A percentile compares a stretch with the other conserved stretches of the same genome.
phyloP scores from a whole-genome alignment of 2,797 vertebrate genomes.

The Falco novaeseelandiae region DNA sequence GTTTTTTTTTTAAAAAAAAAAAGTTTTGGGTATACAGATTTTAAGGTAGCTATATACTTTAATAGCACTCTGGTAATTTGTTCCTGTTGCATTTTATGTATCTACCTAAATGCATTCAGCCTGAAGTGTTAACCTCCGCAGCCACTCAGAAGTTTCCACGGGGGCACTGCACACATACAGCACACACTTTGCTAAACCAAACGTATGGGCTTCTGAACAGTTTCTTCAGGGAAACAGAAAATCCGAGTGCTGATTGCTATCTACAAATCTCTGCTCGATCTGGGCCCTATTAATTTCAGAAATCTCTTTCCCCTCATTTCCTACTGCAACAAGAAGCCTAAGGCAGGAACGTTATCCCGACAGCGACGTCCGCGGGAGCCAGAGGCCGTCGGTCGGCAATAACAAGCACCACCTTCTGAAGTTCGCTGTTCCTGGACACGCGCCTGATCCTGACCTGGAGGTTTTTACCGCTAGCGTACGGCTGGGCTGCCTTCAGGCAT shows the following conservation, averaged over 20 bases:
- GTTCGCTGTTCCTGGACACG: neutral
- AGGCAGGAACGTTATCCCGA: neutral
- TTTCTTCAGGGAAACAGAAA: neutral
- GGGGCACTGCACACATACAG: neutral
- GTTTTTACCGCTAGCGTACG: neutral
- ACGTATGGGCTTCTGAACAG: accelerated
- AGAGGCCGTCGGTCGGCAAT: accelerated
- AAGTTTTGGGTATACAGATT: neutral
- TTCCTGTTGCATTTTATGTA: neutral
- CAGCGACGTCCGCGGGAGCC: neutral
- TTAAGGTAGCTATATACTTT: neutral
- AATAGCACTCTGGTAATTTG: neutral
- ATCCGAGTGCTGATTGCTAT: neutral
- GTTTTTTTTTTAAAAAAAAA: neutral
- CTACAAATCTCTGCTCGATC: neutral
- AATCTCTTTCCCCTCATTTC: neutral
- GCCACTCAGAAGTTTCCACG: neutral
- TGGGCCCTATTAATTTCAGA: neutral
- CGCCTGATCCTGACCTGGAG: neutral
- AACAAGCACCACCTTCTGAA: neutral
- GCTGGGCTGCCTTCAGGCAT: neutral
- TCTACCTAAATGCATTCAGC: neutral
- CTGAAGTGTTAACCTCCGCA: neutral
- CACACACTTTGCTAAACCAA: neutral
- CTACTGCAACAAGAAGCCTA: neutral